Percentiles rank a stretch among this genome's conserved stretches.
These are phyloP conservation scores for Thamnophis elegans DNA, from an alignment of 2,797 vertebrate genomes.

Conservation along the genomic window DNA sequence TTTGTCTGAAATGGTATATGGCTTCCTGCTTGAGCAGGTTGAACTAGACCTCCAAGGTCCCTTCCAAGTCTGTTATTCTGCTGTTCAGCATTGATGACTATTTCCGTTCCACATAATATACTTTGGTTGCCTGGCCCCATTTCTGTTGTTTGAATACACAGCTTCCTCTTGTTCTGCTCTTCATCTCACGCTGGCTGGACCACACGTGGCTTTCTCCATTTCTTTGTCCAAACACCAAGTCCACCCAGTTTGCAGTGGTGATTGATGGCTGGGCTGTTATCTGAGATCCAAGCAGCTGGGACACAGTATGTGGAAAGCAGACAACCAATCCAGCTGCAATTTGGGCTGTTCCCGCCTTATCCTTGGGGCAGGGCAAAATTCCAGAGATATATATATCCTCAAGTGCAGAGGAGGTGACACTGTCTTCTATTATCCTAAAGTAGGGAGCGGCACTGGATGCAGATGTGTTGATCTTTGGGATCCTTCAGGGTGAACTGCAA, in stretches of 20 bases:
- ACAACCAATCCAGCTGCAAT: not conserved
- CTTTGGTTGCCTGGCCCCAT: not conserved
- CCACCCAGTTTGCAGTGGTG: not conserved
- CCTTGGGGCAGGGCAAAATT: not conserved
- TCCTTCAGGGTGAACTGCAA: slow-evolving; percentile 1
- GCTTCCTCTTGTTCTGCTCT: not conserved
- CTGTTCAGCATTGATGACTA: not conserved
- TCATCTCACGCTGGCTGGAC: not conserved
- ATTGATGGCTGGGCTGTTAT: not conserved
- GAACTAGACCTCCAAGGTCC: not conserved
- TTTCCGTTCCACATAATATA: not conserved
- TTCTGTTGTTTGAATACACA: not conserved
- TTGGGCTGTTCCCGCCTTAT: not conserved
- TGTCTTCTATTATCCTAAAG: not conserved
- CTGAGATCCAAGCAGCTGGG: not conserved
- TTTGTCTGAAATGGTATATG: not conserved
- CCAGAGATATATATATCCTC: slow-evolving; percentile 22
- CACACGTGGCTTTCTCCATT: too few species aligned
- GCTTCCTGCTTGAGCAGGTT: not conserved
- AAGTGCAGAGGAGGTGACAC: not conserved
- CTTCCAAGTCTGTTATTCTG: not conserved
- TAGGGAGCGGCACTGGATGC: not conserved
- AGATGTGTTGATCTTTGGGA: not conserved
- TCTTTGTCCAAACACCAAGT: not conserved
- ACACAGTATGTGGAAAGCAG: slow-evolving; percentile 1